Percentiles rank a stretch among this genome's conserved stretches.
phyloP scores from a whole-genome alignment of 2,888 invertebrate genomes.

The Mantis religiosa region DNA sequence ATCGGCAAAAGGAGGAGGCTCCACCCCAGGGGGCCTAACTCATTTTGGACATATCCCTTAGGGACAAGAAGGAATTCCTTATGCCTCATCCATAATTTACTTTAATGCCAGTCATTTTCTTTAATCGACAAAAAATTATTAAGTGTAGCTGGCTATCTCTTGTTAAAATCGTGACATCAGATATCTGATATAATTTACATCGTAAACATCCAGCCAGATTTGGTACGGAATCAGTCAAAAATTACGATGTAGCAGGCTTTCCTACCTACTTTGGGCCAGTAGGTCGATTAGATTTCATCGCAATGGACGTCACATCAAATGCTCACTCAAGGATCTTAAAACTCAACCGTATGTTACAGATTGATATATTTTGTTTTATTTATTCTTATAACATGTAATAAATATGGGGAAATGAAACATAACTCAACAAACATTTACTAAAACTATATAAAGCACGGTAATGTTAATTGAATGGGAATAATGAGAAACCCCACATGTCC shows the following conservation, averaged over 20 bases:
- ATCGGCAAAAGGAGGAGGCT: neutral
- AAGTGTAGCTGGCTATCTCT: neutral
- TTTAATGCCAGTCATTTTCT: constrained; percentile 7
- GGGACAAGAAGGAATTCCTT: neutral
- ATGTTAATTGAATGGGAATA: too few species aligned
- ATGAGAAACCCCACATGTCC: too few species aligned
- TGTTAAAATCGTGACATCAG: neutral
- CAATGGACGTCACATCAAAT: neutral
- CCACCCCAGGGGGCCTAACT: neutral
- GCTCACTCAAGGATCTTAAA: too few species aligned
- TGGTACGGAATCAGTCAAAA: constrained; percentile 1
- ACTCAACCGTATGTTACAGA: too few species aligned
- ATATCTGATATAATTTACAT: constrained; percentile 3
- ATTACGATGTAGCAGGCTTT: neutral
- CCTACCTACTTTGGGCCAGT: neutral
- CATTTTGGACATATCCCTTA: neutral
- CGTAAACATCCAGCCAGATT: neutral
- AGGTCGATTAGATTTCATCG: neutral
- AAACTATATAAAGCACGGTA: too few species aligned
- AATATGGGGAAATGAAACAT: too few species aligned
- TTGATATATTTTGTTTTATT: too few species aligned
- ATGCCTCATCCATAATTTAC: neutral
- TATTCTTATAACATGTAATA: too few species aligned
- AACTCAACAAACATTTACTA: too few species aligned
- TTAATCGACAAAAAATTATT: neutral